Conservation (phyloP, 2,888 invertebrate species). For the Caenorhabditis sp. region DNA sequence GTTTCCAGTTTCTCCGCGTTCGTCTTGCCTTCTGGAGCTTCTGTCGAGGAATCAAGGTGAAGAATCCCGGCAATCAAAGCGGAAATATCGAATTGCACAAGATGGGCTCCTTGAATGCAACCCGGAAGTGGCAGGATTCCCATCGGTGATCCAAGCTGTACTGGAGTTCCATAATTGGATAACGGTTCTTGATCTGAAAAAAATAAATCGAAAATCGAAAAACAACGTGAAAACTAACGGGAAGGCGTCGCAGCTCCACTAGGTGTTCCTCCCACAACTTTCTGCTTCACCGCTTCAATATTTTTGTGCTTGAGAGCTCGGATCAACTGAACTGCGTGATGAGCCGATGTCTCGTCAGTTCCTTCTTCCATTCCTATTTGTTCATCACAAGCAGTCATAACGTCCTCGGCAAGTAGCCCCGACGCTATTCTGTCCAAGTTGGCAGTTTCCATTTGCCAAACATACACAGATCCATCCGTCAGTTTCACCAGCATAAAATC, state of each 20-base stretch:
- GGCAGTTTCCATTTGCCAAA: conserved; percentile 99
- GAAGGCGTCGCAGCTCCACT: conserved; percentile 45
- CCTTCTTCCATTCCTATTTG: conserved; percentile 84
- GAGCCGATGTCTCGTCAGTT: conserved; percentile 88
- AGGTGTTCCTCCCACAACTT: conserved; percentile 40
- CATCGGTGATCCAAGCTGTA: conserved; percentile 66
- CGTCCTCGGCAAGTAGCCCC: conserved; percentile 93
- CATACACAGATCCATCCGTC: conserved; percentile 97
- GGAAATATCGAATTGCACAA: conserved; percentile 70
- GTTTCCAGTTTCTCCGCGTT: conserved; percentile 26
- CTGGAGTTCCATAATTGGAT: conserved; percentile 46
- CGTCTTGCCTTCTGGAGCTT: conserved; percentile 49
- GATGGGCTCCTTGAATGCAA: conserved; percentile 69
- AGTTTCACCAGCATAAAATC: conserved; percentile 98
- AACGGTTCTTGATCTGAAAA: conserved; percentile 12
- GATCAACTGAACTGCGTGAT: conserved; percentile 96
- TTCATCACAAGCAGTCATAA: conserved; percentile 95
- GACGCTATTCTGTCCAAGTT: conserved; percentile 96
- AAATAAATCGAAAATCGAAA: background rate
- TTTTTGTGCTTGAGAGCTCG: conserved; percentile 94
- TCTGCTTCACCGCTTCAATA: conserved; percentile 89
- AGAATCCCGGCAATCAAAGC: conserved; percentile 67
- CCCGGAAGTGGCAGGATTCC: conserved; percentile 64
- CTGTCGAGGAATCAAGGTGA: conserved; percentile 62
- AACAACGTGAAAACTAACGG: background rate